phyloP scores from a whole-genome alignment of 1,140 invertebrate genomes.

The Apis laboriosa region DNA sequence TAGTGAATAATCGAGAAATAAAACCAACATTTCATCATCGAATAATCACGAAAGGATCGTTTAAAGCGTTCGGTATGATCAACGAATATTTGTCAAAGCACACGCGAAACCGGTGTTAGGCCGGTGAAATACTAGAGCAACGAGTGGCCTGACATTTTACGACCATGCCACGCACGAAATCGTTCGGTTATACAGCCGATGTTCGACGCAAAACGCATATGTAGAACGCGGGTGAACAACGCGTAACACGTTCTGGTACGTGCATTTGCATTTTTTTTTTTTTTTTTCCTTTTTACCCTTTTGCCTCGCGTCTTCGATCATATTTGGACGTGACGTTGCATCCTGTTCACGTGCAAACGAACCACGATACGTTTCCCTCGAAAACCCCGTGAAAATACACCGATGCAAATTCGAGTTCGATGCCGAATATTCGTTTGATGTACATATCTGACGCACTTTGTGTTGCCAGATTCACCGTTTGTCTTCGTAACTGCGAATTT shows the following conservation, averaged over 20 bases:
- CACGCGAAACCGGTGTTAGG: not conserved
- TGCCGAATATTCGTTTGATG: not conserved
- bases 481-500: not conserved
- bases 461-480: not conserved
- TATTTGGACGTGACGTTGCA: slow-evolving; percentile 15
- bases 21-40: not conserved
- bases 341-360: not conserved
- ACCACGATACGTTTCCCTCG: not conserved
- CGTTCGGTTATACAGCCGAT: not conserved
- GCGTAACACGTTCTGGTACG: not conserved
- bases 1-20: not conserved
- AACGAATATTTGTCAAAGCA: not conserved
- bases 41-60: not conserved
- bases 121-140: slow-evolving; percentile 40
- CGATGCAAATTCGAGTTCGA: not conserved
- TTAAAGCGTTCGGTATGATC: too few relatives aligned
- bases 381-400: not conserved
- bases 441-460: not conserved
- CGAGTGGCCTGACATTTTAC: slow-evolving; percentile 39
- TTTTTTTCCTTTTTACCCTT: not conserved
- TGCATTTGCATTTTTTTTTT: not conserved
- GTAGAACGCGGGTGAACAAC: not conserved
- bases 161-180: slow-evolving; percentile 8
- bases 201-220: slow-evolving; percentile 2
- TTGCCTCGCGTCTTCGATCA: slow-evolving; percentile 31